phyloP scores from a whole-genome alignment of 53 echinoderm and acorn worm genomes.

The Patiria pectinifera region DNA sequence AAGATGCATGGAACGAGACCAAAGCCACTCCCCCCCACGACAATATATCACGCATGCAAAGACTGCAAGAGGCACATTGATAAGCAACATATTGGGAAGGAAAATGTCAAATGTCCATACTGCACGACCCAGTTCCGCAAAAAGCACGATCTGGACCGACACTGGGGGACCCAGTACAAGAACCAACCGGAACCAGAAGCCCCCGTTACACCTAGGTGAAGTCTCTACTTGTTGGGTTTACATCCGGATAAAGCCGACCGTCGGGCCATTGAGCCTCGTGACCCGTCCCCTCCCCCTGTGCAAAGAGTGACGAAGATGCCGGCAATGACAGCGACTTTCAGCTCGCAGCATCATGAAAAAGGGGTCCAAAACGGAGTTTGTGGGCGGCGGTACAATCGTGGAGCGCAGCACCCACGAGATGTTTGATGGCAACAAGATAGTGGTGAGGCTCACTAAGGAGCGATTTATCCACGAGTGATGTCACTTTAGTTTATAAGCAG shows the following conservation, averaged over 20 bases:
- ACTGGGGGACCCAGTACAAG: neutral
- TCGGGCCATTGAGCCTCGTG: neutral
- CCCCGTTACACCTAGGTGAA: neutral
- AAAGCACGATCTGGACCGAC: conserved; percentile 4
- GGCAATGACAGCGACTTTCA: too few species aligned
- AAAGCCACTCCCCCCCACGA: neutral
- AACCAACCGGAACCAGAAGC: neutral
- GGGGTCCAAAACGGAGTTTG: neutral
- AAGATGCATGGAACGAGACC: neutral
- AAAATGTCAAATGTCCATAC: conserved; percentile 5
- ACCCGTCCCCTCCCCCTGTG: neutral
- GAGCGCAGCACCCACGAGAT: neutral
- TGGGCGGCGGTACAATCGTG: neutral
- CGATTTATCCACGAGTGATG: too few species aligned
- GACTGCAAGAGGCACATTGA: neutral
- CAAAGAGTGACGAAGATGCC: neutral
- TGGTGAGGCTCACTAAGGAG: too few species aligned
- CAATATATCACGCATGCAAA: neutral
- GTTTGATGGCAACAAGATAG: neutral
- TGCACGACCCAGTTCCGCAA: neutral
- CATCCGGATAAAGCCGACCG: neutral
- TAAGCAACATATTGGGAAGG: neutral
- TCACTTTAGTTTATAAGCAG: too few species aligned
- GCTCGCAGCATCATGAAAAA: neutral
- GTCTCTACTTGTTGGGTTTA: neutral